A percentile compares a stretch with the other conserved stretches of the same genome.
phyloP scores from a whole-genome alignment of 2,113 vertebrate species.

The Hiodon tergisus region DNA sequence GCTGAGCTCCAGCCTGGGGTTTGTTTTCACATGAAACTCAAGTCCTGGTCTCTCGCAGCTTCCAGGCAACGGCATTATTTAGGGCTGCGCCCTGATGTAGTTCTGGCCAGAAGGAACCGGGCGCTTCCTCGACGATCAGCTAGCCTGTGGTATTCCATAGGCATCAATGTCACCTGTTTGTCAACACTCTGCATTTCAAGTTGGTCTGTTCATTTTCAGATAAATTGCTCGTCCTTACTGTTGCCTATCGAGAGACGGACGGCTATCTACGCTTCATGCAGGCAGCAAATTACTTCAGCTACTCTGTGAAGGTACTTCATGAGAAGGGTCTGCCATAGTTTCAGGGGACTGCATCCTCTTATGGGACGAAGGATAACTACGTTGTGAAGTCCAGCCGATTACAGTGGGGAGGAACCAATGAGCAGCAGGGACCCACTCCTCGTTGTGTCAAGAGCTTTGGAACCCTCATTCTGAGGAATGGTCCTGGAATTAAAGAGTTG shows the following conservation, averaged over 20 bases:
- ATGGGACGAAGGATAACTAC: neutral
- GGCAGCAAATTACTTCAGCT: constrained; percentile 86
- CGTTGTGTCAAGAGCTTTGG: neutral
- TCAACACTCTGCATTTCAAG: neutral
- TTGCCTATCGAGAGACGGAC: constrained; percentile 84
- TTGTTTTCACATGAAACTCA: no score
- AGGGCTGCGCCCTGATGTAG: no score
- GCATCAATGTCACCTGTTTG: no score
- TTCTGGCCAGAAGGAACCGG: no score
- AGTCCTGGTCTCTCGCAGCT: no score
- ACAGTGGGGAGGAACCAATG: no score
- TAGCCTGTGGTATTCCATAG: no score
- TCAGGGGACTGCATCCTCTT: neutral
- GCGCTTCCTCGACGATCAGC: no score
- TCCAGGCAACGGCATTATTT: no score
- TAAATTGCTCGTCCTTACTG: constrained; percentile 83
- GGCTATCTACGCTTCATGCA: constrained; percentile 87
- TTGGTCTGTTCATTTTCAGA: constrained; percentile 62
- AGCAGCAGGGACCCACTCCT: no score
- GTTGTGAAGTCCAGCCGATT: neutral
- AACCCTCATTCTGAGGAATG: neutral
- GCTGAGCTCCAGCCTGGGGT: no score
- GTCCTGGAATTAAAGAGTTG: no score
- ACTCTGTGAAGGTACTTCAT: constrained; percentile 81
- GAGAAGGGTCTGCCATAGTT: neutral